Conservation (phyloP, 2,113 vertebrate genomes). For the Pelecanus crispus region DNA sequence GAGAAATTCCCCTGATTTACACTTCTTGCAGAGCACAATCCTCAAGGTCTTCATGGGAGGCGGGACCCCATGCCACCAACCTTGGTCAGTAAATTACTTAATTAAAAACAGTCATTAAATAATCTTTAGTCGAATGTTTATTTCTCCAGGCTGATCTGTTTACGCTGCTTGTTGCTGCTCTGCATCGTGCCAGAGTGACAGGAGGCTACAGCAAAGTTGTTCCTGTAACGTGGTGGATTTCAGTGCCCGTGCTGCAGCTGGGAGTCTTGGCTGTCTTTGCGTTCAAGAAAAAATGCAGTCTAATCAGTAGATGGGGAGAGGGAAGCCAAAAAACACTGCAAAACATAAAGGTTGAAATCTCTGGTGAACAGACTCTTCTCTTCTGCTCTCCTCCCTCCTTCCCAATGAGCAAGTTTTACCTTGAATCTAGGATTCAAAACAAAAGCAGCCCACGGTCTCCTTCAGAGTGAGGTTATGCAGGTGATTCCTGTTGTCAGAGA, state of each 20-base stretch:
- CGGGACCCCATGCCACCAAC: background rate
- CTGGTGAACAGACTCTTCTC: background rate
- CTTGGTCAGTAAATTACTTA: background rate
- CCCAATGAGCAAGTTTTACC: background rate
- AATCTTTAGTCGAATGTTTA: constrained; percentile 15
- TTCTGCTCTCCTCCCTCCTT: background rate
- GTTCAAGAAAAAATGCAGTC: background rate
- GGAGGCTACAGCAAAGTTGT: background rate
- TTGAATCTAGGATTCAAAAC: background rate
- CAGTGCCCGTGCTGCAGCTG: background rate
- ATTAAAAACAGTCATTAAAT: background rate
- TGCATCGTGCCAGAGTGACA: background rate
- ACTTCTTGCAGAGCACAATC: background rate
- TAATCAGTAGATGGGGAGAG: background rate
- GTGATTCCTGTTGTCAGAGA: background rate
- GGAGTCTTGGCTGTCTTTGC: background rate
- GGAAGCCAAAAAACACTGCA: background rate
- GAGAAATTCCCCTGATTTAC: background rate
- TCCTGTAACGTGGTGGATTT: background rate
- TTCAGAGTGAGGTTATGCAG: background rate
- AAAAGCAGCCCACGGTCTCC: background rate
- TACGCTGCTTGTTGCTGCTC: background rate
- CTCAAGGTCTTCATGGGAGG: background rate
- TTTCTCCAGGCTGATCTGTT: constrained; percentile 25
- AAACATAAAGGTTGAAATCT: background rate